phyloP scores from a whole-genome alignment of 1,140 invertebrate species.

The Drosophila persimilis region DNA sequence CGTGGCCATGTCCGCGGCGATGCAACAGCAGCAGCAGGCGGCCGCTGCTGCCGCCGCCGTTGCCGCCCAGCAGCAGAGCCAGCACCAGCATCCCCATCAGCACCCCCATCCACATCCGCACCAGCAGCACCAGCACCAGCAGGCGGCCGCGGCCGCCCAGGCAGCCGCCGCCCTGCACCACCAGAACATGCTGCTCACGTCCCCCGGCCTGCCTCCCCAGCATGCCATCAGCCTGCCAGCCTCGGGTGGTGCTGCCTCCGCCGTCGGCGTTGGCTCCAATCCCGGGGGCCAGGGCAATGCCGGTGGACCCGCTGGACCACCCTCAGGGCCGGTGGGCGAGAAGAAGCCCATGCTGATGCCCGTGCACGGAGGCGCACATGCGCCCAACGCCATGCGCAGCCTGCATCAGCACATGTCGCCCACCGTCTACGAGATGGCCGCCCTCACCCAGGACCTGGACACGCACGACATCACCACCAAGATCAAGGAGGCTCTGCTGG shows the following conservation, averaged over 20 bases:
- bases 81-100: conserved; percentile 85
- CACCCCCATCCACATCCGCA: conserved; percentile 86
- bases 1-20: conserved; percentile 84
- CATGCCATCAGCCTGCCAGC: conserved; percentile 85
- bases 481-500: conserved; percentile 97
- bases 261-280: conserved; percentile 78
- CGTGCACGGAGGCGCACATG: conserved; percentile 80
- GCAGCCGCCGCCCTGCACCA: conserved; percentile 86
- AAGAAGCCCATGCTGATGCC: conserved; percentile 84
- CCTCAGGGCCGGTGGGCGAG: conserved; percentile 76
- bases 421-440: conserved; percentile 97
- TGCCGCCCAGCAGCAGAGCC: conserved; percentile 84
- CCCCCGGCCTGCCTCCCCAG: conserved; percentile 87
- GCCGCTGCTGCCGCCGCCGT: conserved; percentile 83
- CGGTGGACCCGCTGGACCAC: conserved; percentile 38
- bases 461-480: conserved; percentile 98
- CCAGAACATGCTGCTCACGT: conserved; percentile 86
- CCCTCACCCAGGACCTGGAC: conserved; percentile 97
- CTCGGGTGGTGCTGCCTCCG: conserved; percentile 8
- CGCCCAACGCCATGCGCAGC: conserved; percentile 86
- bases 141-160: conserved; percentile 83
- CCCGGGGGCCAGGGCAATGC: conserved; percentile 52
- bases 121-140: conserved; percentile 86
- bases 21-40: conserved; percentile 84
- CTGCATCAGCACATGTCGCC: conserved; percentile 92